Evolutionary conservation across 1,140 invertebrate genomes (phyloP), one percentile per base, ranked within the genome.

Genomic region (Lithobius niger): DNA sequence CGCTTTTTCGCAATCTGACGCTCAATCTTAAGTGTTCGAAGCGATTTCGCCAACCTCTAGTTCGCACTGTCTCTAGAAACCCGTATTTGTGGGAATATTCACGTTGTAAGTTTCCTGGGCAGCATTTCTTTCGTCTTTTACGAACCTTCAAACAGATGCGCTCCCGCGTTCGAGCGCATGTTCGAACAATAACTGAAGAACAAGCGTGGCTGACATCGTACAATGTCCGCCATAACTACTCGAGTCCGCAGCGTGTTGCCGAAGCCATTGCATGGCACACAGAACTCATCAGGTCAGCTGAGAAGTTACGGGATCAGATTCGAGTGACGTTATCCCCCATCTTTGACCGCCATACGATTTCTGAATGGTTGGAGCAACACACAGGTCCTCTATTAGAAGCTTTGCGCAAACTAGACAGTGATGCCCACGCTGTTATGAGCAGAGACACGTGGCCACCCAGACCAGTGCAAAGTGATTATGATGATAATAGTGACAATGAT

Each of bases 21-120:
- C 27, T 45, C 18, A 52, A 58, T 21, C 60, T 63, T 19, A 45
- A 59, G 10, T 63, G 62, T 27, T n/a, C 16, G 27, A 21, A 13
- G 10, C 57, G 48, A 10, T 50, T 27, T 19, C 18, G 21, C 48
- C 59, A 15, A 27, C 60, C 1, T 48, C 48, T 42, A 44, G 58
- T 2, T 42, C 54, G 1, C 54, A 55, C n/a, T 24, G 53, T 50
- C 3, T 16, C 13, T 13, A 24, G 19, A 4, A 50, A 81, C 66
- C 77, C 77, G 1, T 73, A 72, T 59, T 64, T 81, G 40, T 79
- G 74, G 75, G 74, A 80, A 47, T 73, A 75, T 59, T 58, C 61
- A 1, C 44, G 58, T 31, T 65, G 64, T 22, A 56, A 62, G 13
- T 64, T 68, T 16, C 59, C 58, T 2, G 65, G 66, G 36, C 55